phyloP scores from a whole-genome alignment of 2,888 invertebrate genomes.

The Caenorhabditis afra region DNA sequence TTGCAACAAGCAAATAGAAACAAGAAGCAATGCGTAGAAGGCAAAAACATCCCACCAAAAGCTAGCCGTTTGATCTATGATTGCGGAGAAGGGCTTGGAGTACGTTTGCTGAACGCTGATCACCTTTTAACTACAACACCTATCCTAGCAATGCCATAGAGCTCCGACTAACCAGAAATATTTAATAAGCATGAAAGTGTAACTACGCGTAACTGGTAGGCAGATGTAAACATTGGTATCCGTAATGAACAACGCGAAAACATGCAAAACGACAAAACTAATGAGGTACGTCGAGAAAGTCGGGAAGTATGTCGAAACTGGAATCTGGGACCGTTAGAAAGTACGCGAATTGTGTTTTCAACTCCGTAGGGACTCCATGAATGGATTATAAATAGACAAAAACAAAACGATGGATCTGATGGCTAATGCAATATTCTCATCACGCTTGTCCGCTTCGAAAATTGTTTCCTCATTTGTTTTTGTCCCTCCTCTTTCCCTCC shows the following conservation, averaged over 20 bases:
- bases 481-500: no score
- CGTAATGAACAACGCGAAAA: constrained; percentile 10
- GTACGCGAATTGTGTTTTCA: background rate
- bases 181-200: constrained; percentile 16
- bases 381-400: background rate
- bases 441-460: background rate
- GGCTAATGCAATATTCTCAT: constrained; percentile 19
- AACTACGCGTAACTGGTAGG: constrained; percentile 2
- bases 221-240: constrained; percentile 10
- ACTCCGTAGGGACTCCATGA: background rate
- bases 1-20: background rate
- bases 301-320: constrained; percentile 10
- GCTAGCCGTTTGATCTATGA: constrained; percentile 33
- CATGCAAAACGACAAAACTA: constrained; percentile 18
- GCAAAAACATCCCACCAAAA: constrained; percentile 2
- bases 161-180: constrained; percentile 25
- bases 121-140: background rate
- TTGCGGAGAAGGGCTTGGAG: background rate
- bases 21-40: constrained; percentile 5
- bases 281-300: background rate
- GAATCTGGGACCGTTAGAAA: background rate
- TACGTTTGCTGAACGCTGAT: constrained; percentile 6
- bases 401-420: background rate
- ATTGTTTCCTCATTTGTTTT: constrained; percentile 19
- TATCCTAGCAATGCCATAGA: background rate